phyloP scores from a whole-genome alignment of 2,113 vertebrate species.

The Ictalurus furcatus region DNA sequence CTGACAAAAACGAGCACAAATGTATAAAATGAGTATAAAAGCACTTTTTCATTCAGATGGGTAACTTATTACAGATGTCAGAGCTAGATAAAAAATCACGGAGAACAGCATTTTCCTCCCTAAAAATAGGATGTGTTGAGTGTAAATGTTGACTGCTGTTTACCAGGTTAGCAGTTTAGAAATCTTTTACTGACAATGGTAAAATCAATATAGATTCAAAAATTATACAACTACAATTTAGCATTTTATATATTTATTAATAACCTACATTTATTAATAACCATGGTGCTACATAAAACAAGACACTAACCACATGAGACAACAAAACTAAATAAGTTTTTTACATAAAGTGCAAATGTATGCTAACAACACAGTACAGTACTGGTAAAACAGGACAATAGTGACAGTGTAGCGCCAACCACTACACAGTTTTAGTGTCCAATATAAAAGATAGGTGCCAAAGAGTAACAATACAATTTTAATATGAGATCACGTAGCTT shows the following conservation, averaged over 20 bases:
- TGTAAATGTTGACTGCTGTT: background rate
- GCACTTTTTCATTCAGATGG: background rate
- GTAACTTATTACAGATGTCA: background rate
- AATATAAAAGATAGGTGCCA: no score
- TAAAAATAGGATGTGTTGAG: background rate
- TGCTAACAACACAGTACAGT: no score
- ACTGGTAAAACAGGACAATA: no score
- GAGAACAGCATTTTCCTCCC: background rate
- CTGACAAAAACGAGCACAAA: background rate
- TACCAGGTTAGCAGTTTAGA: background rate
- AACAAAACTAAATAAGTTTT: no score
- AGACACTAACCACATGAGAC: no score
- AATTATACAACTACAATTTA: background rate
- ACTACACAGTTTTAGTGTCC: no score
- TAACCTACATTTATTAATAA: no score
- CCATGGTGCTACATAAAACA: no score
- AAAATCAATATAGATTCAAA: background rate
- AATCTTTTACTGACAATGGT: background rate
- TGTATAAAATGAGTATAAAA: background rate
- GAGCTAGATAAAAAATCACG: background rate
- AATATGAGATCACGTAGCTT: no score
- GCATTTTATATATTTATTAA: background rate
- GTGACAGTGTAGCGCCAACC: no score
- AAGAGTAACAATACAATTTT: no score
- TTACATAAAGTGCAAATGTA: no score